phyloP scores from a whole-genome alignment of 2,888 invertebrate species.

The Volucella bombylans region DNA sequence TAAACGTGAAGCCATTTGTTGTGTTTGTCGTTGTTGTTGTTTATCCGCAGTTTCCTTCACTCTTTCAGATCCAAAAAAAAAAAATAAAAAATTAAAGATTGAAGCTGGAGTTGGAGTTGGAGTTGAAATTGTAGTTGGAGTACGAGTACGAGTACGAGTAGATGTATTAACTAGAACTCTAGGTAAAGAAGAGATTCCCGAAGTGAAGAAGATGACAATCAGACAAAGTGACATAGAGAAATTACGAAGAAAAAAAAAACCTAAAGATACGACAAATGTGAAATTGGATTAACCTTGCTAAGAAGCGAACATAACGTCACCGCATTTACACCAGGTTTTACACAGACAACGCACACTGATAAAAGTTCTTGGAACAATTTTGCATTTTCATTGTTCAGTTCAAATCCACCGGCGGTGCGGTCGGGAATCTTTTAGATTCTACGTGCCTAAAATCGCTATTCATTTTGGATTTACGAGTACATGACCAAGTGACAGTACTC shows the following conservation, averaged over 20 bases:
- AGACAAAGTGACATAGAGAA: slow-evolving; percentile 40
- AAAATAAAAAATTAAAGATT: slow-evolving; percentile 41
- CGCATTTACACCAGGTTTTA: slow-evolving; percentile 68
- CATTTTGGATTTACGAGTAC: slow-evolving; percentile 33
- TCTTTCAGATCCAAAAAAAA: slow-evolving; percentile 67
- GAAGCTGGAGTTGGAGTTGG: neutral
- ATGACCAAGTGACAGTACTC: slow-evolving; percentile 42
- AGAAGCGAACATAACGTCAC: slow-evolving; percentile 61
- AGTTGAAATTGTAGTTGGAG: too few relatives aligned
- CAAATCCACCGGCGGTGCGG: slow-evolving; percentile 3
- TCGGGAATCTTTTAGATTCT: slow-evolving; percentile 51
- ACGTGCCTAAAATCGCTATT: slow-evolving; percentile 71
- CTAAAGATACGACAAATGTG: slow-evolving; percentile 48
- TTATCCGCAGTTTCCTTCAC: slow-evolving; percentile 56
- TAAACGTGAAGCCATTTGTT: slow-evolving; percentile 73
- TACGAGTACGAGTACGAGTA: neutral
- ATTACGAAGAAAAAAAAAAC: slow-evolving; percentile 2
- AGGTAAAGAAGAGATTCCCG: slow-evolving; percentile 40
- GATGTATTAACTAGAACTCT: slow-evolving; percentile 5
- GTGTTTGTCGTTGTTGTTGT: slow-evolving; percentile 34
- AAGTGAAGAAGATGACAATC: slow-evolving; percentile 66
- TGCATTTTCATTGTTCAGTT: slow-evolving; percentile 67
- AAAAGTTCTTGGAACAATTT: slow-evolving; percentile 59
- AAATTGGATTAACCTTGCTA: slow-evolving; percentile 69
- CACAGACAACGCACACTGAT: slow-evolving; percentile 20